These are phyloP conservation scores for Drosophila subsilvestris DNA, from an alignment of 2,888 invertebrate genomes.

Conservation along the genomic window DNA sequence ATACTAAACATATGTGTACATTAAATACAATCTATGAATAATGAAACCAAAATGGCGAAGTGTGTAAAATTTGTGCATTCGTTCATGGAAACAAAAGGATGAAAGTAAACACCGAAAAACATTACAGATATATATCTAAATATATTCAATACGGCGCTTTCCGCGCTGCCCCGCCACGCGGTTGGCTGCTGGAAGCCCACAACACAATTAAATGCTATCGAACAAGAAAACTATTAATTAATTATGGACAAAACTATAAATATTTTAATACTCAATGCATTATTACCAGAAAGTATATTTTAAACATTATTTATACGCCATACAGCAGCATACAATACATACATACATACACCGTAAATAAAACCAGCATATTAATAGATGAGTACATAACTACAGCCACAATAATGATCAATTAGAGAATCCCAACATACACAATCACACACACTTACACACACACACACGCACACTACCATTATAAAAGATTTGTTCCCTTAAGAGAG, in stretches of 20 bases:
- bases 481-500: conserved; percentile 28
- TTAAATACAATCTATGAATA: conserved; percentile 80
- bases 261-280: conserved; percentile 66
- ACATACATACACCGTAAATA: conserved; percentile 61
- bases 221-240: conserved; percentile 74
- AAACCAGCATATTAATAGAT: conserved; percentile 41
- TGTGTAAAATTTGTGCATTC: conserved; percentile 80
- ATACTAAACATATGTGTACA: conserved; percentile 78
- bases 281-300: conserved; percentile 59
- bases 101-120: conserved; percentile 82
- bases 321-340: conserved; percentile 62
- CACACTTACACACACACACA: conserved; percentile 20
- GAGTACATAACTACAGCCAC: conserved; percentile 41
- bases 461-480: conserved; percentile 28
- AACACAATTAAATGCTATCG: conserved; percentile 72
- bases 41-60: conserved; percentile 75
- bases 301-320: conserved; percentile 71
- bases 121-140: conserved; percentile 69
- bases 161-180: conserved; percentile 50
- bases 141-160: conserved; percentile 73
- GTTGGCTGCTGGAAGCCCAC: conserved; percentile 67
- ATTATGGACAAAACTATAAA: conserved; percentile 49
- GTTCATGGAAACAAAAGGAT: conserved; percentile 81
- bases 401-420: conserved; percentile 29
- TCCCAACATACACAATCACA: conserved; percentile 15